Base-by-base conservation (phyloP, 2,113 vertebrate genomes). In the Bufo bufo region DNA sequence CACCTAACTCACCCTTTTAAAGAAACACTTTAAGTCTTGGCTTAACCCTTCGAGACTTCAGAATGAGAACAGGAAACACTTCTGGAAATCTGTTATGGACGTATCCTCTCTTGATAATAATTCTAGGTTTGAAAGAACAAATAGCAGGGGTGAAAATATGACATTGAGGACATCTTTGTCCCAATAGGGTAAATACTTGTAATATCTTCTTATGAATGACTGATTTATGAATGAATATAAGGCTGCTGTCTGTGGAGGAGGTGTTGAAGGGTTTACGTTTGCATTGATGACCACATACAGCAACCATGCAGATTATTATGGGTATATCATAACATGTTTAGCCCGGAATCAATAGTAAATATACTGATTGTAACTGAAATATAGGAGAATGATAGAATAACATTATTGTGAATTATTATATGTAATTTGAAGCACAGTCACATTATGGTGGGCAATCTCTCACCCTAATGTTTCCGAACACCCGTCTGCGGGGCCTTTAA, bases 1-100 rank as follows among this genome's bases (percentile, higher is more conserved):
- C 98, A 89, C 98, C 97, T 89, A 97, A 94, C 85, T 99, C 98
- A 63, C 97, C 97, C 33, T 99, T 99, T 95, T 99, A 97, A 95
- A 91, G 91, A 94, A 94, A 93, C 92, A 94, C 92, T 94, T 93
- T 91, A 91, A 92, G 91, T 91, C 91, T 94, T 93, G 91, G 93
- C 94, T 93, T 94, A 94, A 94, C 95, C 95, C 95, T 96, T 94
- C 95, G 94, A 95, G 94, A 95, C 92, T n/a, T 92, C 92, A 92
- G 90, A 93, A 92, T 52, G 87, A 93, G 89, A 92, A 65, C 89
- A 91, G 45, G 59, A 93, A 90, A 92, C 58, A 89, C 90, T 85
- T 87, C 61, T 61, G 72, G 86, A 87, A 92, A 92, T 92, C 89
- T 88, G 91, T 69, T 90, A 92, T 93, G 90, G 91, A 93, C 91